phyloP scores from a whole-genome alignment of 2,113 vertebrate genomes.

The Rallus limicola region DNA sequence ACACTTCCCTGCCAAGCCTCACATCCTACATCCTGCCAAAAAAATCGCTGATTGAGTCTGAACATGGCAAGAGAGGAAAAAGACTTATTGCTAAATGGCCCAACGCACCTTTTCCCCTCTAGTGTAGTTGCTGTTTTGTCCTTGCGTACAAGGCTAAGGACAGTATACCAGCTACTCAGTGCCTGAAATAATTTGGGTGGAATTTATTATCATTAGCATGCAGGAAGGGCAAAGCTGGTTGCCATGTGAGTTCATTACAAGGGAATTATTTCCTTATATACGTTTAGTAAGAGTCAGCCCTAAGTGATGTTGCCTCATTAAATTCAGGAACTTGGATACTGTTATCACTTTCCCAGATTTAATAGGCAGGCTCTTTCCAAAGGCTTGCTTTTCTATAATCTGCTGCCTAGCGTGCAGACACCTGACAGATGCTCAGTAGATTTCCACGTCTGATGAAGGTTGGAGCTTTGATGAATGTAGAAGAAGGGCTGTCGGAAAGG shows the following conservation, averaged over 20 bases:
- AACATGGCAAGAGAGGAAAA: not conserved
- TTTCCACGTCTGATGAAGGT: not conserved
- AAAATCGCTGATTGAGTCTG: fast-evolving
- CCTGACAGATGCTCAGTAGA: not conserved
- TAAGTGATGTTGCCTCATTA: conserved; percentile 11
- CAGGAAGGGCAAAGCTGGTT: conserved; percentile 14
- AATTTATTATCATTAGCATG: conserved; percentile 26
- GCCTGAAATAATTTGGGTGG: not conserved
- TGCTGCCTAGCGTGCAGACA: not conserved
- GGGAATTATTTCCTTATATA: conserved; percentile 28
- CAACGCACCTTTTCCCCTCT: not conserved
- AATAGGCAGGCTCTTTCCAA: not conserved
- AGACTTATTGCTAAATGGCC: not conserved
- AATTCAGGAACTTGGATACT: not conserved
- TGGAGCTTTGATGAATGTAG: not conserved
- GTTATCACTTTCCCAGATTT: not conserved
- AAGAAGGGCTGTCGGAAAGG: not conserved
- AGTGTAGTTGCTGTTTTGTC: not conserved
- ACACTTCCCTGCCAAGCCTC: not conserved
- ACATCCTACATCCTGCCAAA: not conserved
- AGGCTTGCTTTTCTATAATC: not conserved
- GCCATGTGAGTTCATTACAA: not conserved
- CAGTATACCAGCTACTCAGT: not conserved
- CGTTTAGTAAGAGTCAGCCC: not conserved
- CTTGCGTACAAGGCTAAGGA: not conserved